phyloP scores from a whole-genome alignment of 2,113 vertebrate species.

The Myiopsitta monachus region DNA sequence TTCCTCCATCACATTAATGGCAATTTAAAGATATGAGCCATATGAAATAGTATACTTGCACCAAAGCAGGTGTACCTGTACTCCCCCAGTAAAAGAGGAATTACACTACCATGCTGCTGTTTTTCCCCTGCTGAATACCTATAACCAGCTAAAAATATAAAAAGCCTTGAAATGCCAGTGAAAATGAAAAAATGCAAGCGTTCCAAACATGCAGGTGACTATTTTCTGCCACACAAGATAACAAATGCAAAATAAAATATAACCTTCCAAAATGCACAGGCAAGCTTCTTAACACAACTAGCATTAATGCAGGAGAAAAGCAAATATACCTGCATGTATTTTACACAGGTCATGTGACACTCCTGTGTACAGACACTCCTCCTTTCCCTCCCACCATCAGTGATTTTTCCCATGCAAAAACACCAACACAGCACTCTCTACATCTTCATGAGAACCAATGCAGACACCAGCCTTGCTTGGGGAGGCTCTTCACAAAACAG shows the following conservation, averaged over 20 bases:
- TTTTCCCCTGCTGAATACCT: neutral
- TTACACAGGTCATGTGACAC: neutral
- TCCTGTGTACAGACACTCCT: neutral
- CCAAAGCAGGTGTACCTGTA: neutral
- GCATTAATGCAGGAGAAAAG: neutral
- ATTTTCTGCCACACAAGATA: neutral
- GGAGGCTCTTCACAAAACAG: neutral
- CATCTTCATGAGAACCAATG: neutral
- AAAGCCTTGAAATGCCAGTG: neutral
- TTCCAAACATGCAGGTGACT: neutral
- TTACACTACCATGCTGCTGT: neutral
- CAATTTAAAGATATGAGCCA: neutral
- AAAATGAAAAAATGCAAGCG: neutral
- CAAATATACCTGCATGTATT: neutral
- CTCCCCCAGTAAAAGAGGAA: neutral
- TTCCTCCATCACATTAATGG: neutral
- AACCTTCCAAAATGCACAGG: neutral
- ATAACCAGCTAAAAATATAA: neutral
- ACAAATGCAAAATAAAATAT: neutral
- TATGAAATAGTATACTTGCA: neutral
- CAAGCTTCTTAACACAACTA: neutral
- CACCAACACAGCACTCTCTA: neutral
- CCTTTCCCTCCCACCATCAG: neutral
- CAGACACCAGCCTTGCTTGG: neutral
- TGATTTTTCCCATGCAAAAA: neutral